Conservation (phyloP, 2,113 vertebrate genomes). For the Nothocercus nigrocapillus region DNA sequence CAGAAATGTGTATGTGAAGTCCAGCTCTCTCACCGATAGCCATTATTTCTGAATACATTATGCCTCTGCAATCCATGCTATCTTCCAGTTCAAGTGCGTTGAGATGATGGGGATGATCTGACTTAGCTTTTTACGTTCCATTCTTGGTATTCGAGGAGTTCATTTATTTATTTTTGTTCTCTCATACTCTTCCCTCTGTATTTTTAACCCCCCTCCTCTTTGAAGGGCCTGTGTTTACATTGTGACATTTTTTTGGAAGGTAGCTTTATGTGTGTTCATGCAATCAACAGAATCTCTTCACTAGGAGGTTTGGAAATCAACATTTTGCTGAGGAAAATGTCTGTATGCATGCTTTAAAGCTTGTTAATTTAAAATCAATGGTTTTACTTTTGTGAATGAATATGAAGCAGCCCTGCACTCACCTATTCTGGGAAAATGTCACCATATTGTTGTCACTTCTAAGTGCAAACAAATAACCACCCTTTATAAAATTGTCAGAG, state of each 20-base stretch:
- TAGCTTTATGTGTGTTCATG: not conserved
- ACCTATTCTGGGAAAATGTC: slow-evolving; percentile 13
- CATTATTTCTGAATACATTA: not conserved
- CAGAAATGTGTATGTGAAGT: not conserved
- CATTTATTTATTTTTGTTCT: too few species aligned
- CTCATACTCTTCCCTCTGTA: not conserved
- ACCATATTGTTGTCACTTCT: slow-evolving; percentile 15
- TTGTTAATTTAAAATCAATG: not conserved
- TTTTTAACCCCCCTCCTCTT: not conserved
- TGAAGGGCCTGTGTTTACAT: not conserved
- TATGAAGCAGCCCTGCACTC: not conserved
- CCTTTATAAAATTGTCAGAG: slow-evolving; percentile 28
- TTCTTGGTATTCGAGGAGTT: not conserved
- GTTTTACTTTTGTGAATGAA: not conserved
- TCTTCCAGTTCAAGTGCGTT: not conserved
- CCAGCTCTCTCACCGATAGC: not conserved
- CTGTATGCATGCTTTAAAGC: not conserved
- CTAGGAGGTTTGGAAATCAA: not conserved
- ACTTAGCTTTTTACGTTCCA: not conserved
- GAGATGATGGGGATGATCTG: not conserved
- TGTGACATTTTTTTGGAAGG: not conserved
- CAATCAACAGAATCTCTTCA: not conserved
- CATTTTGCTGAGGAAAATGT: not conserved
- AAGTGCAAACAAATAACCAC: slow-evolving; percentile 26
- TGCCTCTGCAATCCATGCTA: not conserved